Evolutionary conservation across 2,797 vertebrate species (phyloP).

Genomic region (Pipistrellus pygmaeus): DNA sequence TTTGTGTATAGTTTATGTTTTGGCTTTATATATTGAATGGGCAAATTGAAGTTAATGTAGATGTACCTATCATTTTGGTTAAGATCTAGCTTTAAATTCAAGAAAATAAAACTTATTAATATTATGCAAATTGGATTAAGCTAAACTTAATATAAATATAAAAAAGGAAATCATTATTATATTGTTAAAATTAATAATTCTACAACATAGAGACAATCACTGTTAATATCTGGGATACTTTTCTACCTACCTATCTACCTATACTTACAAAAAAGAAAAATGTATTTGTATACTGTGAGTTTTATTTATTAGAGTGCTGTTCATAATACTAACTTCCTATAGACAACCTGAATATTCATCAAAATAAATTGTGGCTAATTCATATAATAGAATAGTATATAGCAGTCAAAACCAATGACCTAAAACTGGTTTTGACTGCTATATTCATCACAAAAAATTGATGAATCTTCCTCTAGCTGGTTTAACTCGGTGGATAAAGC

Average conservation of each 20-base stretch:
- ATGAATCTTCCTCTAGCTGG: not conserved
- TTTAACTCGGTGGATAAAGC: too few species aligned
- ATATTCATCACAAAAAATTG: not conserved
- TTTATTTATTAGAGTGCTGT: constrained; percentile 8
- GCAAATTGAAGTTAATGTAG: not conserved
- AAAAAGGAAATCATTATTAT: constrained; percentile 41
- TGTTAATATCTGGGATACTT: not conserved
- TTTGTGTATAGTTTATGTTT: not conserved
- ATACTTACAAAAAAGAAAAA: constrained; percentile 3
- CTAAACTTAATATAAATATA: constrained; percentile 19
- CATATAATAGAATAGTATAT: not conserved
- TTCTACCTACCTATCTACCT: not conserved
- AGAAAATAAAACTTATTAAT: not conserved
- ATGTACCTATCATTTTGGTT: not conserved
- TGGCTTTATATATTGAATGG: not conserved
- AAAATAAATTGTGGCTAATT: constrained; percentile 8
- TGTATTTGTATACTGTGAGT: not conserved
- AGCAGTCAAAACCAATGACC: not conserved
- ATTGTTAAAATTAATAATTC: constrained; percentile 12
- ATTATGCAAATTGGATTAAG: not conserved
- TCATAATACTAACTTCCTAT: not conserved
- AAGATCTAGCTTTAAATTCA: not conserved
- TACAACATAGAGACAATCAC: not conserved
- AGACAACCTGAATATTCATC: not conserved
- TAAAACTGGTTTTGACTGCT: not conserved